Evolutionary conservation across 2,797 vertebrate genomes (phyloP).

Genomic region (Hippocampus kuda): DNA sequence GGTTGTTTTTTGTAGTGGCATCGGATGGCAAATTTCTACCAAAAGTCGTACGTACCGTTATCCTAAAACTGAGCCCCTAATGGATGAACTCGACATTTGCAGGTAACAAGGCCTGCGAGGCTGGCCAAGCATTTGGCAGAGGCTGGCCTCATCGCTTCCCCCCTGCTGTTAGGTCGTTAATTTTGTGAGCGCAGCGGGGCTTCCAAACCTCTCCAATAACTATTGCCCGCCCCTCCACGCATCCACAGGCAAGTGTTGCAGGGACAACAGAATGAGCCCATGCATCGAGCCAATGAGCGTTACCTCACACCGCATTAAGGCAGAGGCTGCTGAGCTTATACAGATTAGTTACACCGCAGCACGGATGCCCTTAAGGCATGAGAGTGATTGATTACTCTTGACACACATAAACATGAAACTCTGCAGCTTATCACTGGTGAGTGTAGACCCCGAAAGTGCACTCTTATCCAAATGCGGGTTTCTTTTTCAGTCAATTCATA

Average conservation of each 20-base stretch:
- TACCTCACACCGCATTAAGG: slow-evolving; percentile 28
- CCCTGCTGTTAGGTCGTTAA: slow-evolving; percentile 56
- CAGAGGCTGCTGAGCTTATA: slow-evolving; percentile 29
- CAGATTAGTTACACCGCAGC: slow-evolving; percentile 42
- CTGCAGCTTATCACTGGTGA: slow-evolving; percentile 7
- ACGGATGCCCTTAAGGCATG: slow-evolving; percentile 28
- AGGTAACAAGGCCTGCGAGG: slow-evolving; percentile 38
- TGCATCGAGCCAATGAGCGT: slow-evolving; percentile 31
- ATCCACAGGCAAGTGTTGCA: slow-evolving; percentile 25
- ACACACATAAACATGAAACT: slow-evolving; percentile 35
- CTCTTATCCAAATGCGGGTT: not conserved
- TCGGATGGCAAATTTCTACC: not conserved
- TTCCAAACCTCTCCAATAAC: slow-evolving; percentile 53
- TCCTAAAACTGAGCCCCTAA: slow-evolving; percentile 15
- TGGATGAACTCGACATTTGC: slow-evolving; percentile 39
- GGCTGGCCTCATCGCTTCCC: slow-evolving; percentile 43
- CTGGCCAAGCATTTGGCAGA: slow-evolving; percentile 50
- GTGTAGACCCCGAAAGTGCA: not conserved
- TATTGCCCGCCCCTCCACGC: slow-evolving; percentile 17
- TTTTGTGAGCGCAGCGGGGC: slow-evolving; percentile 44
- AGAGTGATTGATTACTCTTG: slow-evolving; percentile 38
- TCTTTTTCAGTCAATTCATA: not conserved
- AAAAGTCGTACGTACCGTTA: not conserved
- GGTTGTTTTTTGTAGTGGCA: not conserved
- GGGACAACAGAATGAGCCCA: slow-evolving; percentile 30